phyloP scores from a whole-genome alignment of 2,888 invertebrate species.

The Pyralis farinalis region DNA sequence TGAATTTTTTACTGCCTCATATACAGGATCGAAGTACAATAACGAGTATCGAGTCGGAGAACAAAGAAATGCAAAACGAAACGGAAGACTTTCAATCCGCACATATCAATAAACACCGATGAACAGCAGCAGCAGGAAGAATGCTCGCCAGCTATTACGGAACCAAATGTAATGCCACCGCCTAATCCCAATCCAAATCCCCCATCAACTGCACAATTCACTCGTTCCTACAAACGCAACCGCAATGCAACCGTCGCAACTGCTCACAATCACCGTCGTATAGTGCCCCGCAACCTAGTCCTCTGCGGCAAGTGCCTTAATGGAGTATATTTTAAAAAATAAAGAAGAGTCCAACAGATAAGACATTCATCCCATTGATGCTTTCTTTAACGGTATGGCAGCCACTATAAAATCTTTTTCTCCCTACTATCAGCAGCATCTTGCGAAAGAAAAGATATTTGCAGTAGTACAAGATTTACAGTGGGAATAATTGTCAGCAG shows the following conservation, averaged over 20 bases:
- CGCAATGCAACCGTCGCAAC: constrained; percentile 9
- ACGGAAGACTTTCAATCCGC: constrained; percentile 8
- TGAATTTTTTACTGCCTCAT: constrained; percentile 13
- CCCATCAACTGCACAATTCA: too few species aligned
- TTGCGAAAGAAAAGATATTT: constrained; percentile 14
- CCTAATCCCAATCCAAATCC: constrained; percentile 6
- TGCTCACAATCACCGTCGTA: constrained; percentile 12
- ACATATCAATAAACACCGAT: too few species aligned
- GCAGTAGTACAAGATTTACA: constrained; percentile 13
- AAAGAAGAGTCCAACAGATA: constrained; percentile 7
- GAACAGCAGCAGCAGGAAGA: too few species aligned
- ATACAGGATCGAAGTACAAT: constrained; percentile 9
- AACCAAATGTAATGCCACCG: constrained; percentile 13
- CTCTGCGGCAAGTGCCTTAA: constrained; percentile 3
- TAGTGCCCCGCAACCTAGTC: constrained; percentile 4
- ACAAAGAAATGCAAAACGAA: constrained; percentile 5
- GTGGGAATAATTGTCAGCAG: constrained; percentile 4
- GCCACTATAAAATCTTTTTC: constrained; percentile 14
- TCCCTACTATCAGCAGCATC: constrained; percentile 14
- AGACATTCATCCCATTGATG: constrained; percentile 11
- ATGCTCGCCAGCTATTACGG: constrained; percentile 2
- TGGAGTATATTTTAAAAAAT: constrained; percentile 15
- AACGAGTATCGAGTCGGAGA: constrained; percentile 8
- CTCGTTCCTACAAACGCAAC: too few species aligned
- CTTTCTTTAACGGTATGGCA: constrained; percentile 13